Evolutionary conservation across 2,113 vertebrate species (phyloP), one percentile per base, ranked within the genome.

Genomic region (Dicaeum eximium): DNA sequence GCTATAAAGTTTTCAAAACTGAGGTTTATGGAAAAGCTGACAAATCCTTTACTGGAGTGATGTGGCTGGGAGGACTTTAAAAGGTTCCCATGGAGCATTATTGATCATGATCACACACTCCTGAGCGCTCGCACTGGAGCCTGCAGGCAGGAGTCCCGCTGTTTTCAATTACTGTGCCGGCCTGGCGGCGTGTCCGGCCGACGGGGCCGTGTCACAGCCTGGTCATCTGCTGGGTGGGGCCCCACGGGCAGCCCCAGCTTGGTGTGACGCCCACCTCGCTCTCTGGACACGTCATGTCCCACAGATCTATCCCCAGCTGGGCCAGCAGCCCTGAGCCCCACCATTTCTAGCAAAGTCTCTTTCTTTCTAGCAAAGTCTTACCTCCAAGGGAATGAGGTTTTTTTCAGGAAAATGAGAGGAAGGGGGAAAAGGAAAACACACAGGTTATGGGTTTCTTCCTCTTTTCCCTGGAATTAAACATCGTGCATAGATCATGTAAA

Each of bases 161-260:
- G 98, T 97, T 99, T 99, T 96, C 97, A 98, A 98, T 99, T 98
- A 98, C 94, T 27, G 35, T 96, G 96, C 97, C 60, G 94, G 97
- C 97, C 97, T 80, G 93, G 97, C 93, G 53, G 98, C 75, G 61
- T 79, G 95, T 98, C 97, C 38, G 64, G 97, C 95, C 65, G 42
- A 89, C 25, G 53, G 96, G 93, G 96, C 97, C 86, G 94, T 98
- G 98, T 97, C 97, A 98, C 97, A 23, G 35, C 74, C 86, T 94
- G 96, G 95, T 97, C 95, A 93, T 95, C 80, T 81, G 61, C 92
- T 95, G 74, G 86, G 84, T 71, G 25, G 78, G 89, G 70, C 80
- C 92, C 84, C 58, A 27, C 42, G 82, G 85, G 88, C 86, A 69
- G 90, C 86, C 81, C 17, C 11, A 28, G 45, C 60, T 53, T 37